Evolutionary conservation across 1,140 invertebrate genomes (phyloP), one percentile per base, ranked within the genome.

Genomic region (Homalodisca vitripennis): DNA sequence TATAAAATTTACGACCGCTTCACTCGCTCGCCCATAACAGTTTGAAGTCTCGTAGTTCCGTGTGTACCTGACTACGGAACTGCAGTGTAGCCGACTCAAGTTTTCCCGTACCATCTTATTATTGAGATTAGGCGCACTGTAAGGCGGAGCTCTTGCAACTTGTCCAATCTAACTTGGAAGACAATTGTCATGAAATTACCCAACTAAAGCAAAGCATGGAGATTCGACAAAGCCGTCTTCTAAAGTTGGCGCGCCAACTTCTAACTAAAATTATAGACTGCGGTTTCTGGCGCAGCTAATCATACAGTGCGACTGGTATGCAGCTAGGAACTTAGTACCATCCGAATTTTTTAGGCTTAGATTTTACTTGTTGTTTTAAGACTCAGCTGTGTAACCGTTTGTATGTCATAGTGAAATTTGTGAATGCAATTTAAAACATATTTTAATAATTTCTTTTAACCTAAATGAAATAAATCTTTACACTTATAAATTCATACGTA

Each of bases 91-190:
- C 6, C 34, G 34, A 41, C 34, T 41, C 6, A 6, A 10, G 34
- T 41, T n/a, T 51, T 51, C 22, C n/a, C 48, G 3, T 6, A 27
- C 27, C 55, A 27, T 60, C 55, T 60, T 26, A 26, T 60, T 60
- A 27, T 60, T 60, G 55, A 60, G 55, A 60, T 60, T 60, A 60
- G 55, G 13, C 13, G 55, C 55, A 60, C 29, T 60, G 27, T 60
- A 24, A 60, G n/a, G 55, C 24, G 3, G 26, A 12, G 14, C 29
- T 2, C 17, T 66, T 47, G 22, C 29, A 66, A 66, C 63, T 66
- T 66, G 63, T 47, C 32, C 34, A 66, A 66, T 66, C 63, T 47
- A 66, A 66, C 26, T 66, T 66, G 10, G 55, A 26, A 60, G 48
- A 26, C 55, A 60, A 60, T 60, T 60, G 55, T 60, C 55, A 24